These are phyloP conservation scores for Perodicticus potto DNA, from an alignment of 2,797 vertebrate species.

Conservation along the genomic window DNA sequence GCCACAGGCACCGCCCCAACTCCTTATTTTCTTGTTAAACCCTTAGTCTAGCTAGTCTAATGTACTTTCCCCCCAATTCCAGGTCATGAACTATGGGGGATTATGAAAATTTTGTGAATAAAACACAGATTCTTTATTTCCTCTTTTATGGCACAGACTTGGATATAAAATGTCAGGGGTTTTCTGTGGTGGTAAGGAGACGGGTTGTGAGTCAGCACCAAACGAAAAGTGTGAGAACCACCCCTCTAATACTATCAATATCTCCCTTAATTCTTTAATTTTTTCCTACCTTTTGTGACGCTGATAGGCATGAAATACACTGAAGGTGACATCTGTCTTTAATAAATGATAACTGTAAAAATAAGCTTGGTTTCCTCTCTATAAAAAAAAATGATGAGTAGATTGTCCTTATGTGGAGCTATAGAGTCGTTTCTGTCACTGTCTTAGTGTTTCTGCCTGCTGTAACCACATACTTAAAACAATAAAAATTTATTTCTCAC, in stretches of 20 bases:
- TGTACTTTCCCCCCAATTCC: not conserved
- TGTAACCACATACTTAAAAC: not conserved
- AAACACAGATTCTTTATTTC: not conserved
- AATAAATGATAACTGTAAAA: conserved; percentile 37
- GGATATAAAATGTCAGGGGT: not conserved
- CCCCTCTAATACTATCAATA: not conserved
- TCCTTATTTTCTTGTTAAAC: not conserved
- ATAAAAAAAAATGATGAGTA: not conserved
- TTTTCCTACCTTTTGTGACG: not conserved
- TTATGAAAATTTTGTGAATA: conserved; percentile 18
- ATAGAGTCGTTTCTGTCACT: not conserved
- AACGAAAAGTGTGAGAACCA: not conserved
- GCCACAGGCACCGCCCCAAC: too few relatives aligned
- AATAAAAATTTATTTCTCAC: not conserved
- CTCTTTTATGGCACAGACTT: not conserved
- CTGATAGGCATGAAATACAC: not conserved
- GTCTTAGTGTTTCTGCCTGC: not conserved
- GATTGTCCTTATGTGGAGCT: not conserved
- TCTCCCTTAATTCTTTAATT: not conserved
- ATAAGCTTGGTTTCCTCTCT: not conserved
- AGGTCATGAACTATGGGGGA: not conserved
- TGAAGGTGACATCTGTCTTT: not conserved
- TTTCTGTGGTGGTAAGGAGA: not conserved
- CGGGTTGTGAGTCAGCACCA: not conserved
- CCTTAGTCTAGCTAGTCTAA: conserved; percentile 8